These are phyloP conservation scores for Chorisops tibialis DNA, from an alignment of 2,888 invertebrate genomes.

Conservation along the genomic window DNA sequence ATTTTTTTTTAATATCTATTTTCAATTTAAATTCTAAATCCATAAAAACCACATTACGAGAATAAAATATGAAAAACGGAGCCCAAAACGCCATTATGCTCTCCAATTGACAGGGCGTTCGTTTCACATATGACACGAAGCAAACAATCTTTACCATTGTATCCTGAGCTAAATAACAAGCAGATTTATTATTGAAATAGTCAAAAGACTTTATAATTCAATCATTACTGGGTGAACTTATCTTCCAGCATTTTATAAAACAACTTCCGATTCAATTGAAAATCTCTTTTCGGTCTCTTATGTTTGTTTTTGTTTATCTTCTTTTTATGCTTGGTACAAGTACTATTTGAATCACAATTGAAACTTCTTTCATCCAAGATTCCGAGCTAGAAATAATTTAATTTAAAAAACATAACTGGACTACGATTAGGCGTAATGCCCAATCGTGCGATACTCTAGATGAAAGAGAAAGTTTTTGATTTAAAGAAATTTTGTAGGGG, in stretches of 20 bases:
- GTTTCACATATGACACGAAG: conserved; percentile 66
- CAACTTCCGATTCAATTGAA: conserved; percentile 50
- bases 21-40: conserved; percentile 15
- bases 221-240: conserved; percentile 57
- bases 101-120: conserved; percentile 48
- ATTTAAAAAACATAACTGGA: too few species aligned
- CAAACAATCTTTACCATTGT: conserved; percentile 60
- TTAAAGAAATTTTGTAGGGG: too few species aligned
- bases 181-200: too few species aligned
- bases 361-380: too few species aligned
- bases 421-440: too few species aligned
- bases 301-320: conserved; percentile 28
- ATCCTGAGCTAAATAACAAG: conserved; percentile 54
- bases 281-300: conserved; percentile 52
- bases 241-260: conserved; percentile 58
- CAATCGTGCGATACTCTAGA: too few species aligned
- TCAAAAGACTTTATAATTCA: too few species aligned
- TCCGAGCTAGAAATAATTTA: too few species aligned
- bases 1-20: not conserved
- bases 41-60: conserved; percentile 56
- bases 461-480: too few species aligned
- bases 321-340: conserved; percentile 35
- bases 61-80: conserved; percentile 65
- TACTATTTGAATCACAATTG: too few species aligned
- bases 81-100: conserved; percentile 63